phyloP scores from a whole-genome alignment of 2,797 vertebrate genomes.

The Acipenser transmontanus region DNA sequence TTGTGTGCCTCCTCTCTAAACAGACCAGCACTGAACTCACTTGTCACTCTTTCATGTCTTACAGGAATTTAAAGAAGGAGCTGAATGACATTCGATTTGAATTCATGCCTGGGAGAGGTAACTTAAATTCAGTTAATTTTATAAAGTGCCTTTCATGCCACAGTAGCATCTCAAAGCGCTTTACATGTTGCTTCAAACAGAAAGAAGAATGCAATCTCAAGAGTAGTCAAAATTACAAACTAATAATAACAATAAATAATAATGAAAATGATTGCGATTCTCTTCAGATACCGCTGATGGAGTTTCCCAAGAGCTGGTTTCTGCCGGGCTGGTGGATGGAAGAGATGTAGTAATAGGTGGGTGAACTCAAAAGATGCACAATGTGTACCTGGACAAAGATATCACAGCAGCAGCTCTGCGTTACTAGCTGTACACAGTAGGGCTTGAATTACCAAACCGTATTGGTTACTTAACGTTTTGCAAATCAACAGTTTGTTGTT shows the following conservation, averaged over 20 bases:
- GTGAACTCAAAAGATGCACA: conserved; percentile 15
- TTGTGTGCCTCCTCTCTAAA: neutral
- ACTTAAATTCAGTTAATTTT: conserved; percentile 22
- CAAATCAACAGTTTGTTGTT: no score
- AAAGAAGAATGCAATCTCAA: no score
- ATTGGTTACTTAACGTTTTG: no score
- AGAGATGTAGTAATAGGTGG: conserved; percentile 95
- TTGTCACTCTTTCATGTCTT: conserved; percentile 19
- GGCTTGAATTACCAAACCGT: no score
- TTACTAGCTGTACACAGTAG: neutral
- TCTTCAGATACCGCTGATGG: conserved; percentile 90
- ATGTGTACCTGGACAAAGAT: no score
- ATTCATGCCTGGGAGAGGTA: conserved; percentile 94
- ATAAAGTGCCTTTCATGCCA: neutral
- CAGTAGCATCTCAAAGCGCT: neutral
- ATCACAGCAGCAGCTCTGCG: neutral
- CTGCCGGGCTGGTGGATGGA: conserved; percentile 92
- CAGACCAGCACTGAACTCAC: neutral
- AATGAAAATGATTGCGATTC: conserved; percentile 6
- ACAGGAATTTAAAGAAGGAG: conserved; percentile 94
- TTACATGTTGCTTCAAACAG: no score
- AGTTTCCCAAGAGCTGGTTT: conserved; percentile 95
- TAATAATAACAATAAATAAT: neutral
- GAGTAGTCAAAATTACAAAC: neutral
- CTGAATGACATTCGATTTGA: conserved; percentile 97